phyloP scores from a whole-genome alignment of 2,888 invertebrate species.

The Melipona bicolor region DNA sequence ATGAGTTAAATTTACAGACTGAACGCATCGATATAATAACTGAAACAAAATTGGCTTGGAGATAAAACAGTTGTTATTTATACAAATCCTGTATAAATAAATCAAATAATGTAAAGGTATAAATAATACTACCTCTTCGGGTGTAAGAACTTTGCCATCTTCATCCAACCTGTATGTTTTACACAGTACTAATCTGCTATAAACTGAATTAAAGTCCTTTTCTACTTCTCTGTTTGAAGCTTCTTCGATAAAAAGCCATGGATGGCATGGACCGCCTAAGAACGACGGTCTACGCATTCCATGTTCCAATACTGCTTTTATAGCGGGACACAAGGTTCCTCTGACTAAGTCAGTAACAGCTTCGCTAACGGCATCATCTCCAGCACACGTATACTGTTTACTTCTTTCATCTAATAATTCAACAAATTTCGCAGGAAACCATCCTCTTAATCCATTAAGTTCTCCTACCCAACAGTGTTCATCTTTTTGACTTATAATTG shows the following conservation, averaged over 20 bases:
- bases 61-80: too few species aligned
- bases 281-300: constrained; percentile 97
- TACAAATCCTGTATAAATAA: constrained; percentile 4
- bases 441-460: constrained; percentile 96
- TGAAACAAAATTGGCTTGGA: constrained; percentile 77
- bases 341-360: constrained; percentile 98
- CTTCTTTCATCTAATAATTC: constrained; percentile 97
- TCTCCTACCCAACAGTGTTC: constrained; percentile 99
- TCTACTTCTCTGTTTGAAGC: constrained; percentile 98
- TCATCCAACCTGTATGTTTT: constrained; percentile 99
- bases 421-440: constrained; percentile 99
- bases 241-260: constrained; percentile 99
- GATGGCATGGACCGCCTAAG: constrained; percentile 96
- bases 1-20: constrained; percentile 97
- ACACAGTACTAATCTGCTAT: constrained; percentile 97
- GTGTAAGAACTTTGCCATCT: constrained; percentile 99
- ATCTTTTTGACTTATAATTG: constrained; percentile 98
- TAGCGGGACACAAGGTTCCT: constrained; percentile 95
- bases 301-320: constrained; percentile 97
- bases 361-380: constrained; percentile 98
- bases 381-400: constrained; percentile 95
- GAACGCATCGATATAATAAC: constrained; percentile 96
- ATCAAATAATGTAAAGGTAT: constrained; percentile 21
- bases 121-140: constrained; percentile 91
- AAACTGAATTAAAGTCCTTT: constrained; percentile 98